phyloP scores from a whole-genome alignment of 2,113 vertebrate species.

The Fukomys damarensis region DNA sequence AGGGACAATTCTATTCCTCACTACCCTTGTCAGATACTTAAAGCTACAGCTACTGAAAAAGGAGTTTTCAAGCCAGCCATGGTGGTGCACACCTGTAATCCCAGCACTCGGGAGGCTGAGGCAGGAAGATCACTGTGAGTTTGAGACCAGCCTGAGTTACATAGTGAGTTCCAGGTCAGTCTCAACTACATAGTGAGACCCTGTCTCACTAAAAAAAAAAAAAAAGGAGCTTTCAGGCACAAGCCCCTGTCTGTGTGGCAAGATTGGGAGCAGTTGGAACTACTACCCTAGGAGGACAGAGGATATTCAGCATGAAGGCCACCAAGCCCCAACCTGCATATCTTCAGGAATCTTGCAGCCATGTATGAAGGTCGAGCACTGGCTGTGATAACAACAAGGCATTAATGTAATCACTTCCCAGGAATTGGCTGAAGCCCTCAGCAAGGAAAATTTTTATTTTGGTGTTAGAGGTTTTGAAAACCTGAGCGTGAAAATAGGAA shows the following conservation, averaged over 20 bases:
- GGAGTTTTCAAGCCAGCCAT: slow-evolving; percentile 19
- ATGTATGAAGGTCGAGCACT: slow-evolving; percentile 3
- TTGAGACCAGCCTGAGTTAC: too few relatives aligned
- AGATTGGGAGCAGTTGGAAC: background rate
- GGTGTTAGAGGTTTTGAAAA: slow-evolving; percentile 60
- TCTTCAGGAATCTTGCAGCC: background rate
- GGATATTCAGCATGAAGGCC: background rate
- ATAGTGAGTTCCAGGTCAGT: too few relatives aligned
- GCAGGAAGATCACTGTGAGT: too few relatives aligned
- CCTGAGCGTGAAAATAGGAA: slow-evolving; percentile 11
- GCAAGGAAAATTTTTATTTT: slow-evolving; percentile 46
- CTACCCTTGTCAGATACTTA: background rate
- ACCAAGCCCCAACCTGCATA: background rate
- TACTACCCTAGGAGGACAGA: background rate
- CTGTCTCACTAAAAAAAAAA: too few relatives aligned
- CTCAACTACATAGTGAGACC: too few relatives aligned
- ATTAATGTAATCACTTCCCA: slow-evolving; percentile 27
- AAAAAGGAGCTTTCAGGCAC: background rate
- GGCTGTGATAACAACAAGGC: background rate
- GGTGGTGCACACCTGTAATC: too few relatives aligned
- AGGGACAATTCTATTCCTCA: background rate
- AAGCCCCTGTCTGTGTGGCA: background rate
- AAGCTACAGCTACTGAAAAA: background rate
- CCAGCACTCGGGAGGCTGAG: too few relatives aligned
- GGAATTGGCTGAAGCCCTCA: background rate